Base-by-base conservation (phyloP, 2,113 vertebrate species). In the Sinocyclocheilus anshuiensis region DNA sequence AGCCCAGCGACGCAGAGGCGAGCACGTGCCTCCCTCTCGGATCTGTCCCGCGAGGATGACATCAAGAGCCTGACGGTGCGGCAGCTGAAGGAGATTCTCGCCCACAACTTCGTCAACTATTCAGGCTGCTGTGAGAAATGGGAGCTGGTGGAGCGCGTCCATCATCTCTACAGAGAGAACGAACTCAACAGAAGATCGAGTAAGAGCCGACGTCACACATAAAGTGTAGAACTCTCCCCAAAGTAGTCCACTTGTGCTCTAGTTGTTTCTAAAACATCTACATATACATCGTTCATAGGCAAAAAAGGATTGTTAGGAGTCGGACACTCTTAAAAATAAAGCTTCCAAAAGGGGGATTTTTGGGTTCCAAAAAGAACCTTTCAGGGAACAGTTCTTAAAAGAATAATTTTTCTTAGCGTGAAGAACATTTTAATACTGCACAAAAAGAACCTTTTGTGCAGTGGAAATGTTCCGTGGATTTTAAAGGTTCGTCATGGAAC, bases 41-140 rank as follows among this genome's bases (percentile, higher is more conserved):
- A 99, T 77, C 94, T 99, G 84, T 96, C 98, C 78, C 96, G 93
- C 0, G 94, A 97, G 55, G 97, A 96, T 6, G 98, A 97, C 36
- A 96, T 99, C 2, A 97, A 98, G 89, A 95, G 94, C 65, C 92
- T 99, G 92, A 97, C 96, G 0, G 97, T 99, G 57, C 96, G 98
- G 78, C 97, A 99, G 93, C 94, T 99, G 87, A 99, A 99, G 92
- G 98, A 99, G 91, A 98, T 99, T 87, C 95, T 99, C 0, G 96
- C 97, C 1, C 95, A 97, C 87, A 99, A 99, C 84, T 99, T 99
- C 87, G 98, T 99, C 91, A 99, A 96, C 93, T 99, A 97, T 90
- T 98, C 97, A 0, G 98, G 98, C 92, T 99, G 98, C 93, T 99
- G 98, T 90, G 98, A 99, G 93, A 99, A 99, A 89, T 99, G 98